Conservation (phyloP, 2,888 invertebrate species). For the Neoscelio sp. region DNA sequence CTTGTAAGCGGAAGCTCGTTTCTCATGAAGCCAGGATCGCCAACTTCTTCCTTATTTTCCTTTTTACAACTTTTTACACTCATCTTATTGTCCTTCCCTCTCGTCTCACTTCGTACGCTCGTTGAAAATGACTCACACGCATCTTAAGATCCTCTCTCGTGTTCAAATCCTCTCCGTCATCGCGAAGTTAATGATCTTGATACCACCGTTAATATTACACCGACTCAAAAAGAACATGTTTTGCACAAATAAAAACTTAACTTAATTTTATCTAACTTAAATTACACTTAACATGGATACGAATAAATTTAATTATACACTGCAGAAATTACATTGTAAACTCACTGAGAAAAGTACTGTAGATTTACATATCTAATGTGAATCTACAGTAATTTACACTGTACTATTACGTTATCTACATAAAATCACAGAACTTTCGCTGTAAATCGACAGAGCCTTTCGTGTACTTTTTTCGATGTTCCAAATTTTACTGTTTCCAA, state of each 20-base stretch:
- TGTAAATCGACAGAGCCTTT: no score
- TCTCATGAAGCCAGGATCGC: slow-evolving; percentile 43
- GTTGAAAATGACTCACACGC: slow-evolving; percentile 55
- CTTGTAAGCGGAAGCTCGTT: slow-evolving; percentile 50
- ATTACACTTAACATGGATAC: no score
- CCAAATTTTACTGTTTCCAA: no score
- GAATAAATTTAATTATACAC: no score
- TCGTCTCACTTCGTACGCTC: slow-evolving; percentile 47
- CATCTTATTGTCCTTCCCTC: slow-evolving; percentile 63
- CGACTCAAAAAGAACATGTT: slow-evolving; percentile 51
- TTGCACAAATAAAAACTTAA: not conserved
- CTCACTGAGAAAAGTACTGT: no score
- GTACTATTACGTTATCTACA: no score
- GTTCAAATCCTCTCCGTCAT: slow-evolving; percentile 70
- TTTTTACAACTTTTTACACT: slow-evolving; percentile 58
- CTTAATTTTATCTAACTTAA: no score
- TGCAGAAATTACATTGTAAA: no score
- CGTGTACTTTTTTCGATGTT: no score
- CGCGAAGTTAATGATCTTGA: slow-evolving; percentile 76
- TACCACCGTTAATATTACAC: slow-evolving; percentile 68
- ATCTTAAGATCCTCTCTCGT: slow-evolving; percentile 54
- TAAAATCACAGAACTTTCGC: no score
- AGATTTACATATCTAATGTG: no score
- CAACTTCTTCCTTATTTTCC: slow-evolving; percentile 60
- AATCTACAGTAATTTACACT: no score